These are phyloP conservation scores for Glyphotaelius pellucidus DNA, from an alignment of 2,888 invertebrate genomes.

Conservation along the genomic window DNA sequence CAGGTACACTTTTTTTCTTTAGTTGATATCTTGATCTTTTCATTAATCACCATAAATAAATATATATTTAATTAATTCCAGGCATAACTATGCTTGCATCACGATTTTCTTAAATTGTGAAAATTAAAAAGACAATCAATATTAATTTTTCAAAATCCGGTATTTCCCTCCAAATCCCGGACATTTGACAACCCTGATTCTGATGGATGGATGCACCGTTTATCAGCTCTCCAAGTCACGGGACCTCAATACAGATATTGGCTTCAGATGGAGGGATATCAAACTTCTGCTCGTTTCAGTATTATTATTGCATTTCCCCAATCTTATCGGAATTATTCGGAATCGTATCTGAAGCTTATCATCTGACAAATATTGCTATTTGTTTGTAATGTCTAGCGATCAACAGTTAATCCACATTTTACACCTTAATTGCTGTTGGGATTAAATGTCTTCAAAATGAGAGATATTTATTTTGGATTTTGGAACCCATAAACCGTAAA, in stretches of 20 bases:
- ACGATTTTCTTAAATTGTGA: neutral
- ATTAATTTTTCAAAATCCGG: neutral
- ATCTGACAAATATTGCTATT: slow-evolving; percentile 6
- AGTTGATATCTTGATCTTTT: too few relatives aligned
- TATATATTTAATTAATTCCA: too few relatives aligned
- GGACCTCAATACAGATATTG: neutral
- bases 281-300: neutral
- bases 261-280: neutral
- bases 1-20: too few relatives aligned
- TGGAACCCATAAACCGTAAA: neutral
- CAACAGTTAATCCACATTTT: neutral
- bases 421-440: neutral
- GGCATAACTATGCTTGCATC: too few relatives aligned
- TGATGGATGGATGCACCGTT: neutral
- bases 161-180: neutral
- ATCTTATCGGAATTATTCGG: slow-evolving; percentile 10
- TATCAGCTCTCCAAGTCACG: neutral
- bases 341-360: neutral
- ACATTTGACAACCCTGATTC: neutral
- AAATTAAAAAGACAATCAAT: neutral
- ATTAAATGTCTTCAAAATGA: neutral
- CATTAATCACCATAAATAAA: too few relatives aligned
- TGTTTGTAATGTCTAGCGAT: neutral
- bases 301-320: slow-evolving; percentile 14
- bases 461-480: neutral